Evolutionary conservation across 2,113 vertebrate genomes (phyloP).

Genomic region (Balaeniceps rex): DNA sequence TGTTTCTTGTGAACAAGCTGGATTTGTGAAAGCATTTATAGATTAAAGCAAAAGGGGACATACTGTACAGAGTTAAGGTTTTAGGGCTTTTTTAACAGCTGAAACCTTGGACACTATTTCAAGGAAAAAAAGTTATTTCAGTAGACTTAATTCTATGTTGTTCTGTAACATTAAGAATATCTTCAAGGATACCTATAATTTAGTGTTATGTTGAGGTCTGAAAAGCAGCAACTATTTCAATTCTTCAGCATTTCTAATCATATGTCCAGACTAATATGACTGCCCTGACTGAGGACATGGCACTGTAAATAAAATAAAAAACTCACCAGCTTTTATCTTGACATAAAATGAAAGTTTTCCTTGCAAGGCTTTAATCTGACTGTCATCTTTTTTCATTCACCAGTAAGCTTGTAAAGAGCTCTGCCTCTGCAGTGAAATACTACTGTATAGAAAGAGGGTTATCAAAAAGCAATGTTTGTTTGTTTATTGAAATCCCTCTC

Average conservation of each 20-base stretch:
- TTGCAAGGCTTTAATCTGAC: constrained; percentile 26
- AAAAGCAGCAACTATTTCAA: neutral
- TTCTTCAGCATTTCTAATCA: neutral
- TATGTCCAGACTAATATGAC: neutral
- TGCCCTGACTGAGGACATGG: neutral
- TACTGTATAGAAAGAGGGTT: neutral
- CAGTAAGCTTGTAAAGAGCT: constrained; percentile 23
- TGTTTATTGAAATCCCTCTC: constrained; percentile 45
- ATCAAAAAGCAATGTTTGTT: constrained; percentile 43
- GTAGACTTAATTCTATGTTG: neutral
- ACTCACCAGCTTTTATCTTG: constrained; percentile 5
- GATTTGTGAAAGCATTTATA: neutral
- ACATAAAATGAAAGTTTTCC: constrained; percentile 26
- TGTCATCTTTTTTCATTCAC: constrained; percentile 20
- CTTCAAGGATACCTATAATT: neutral
- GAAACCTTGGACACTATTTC: neutral
- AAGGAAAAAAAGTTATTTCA: neutral
- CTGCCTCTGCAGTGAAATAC: constrained; percentile 19
- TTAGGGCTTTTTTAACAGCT: neutral
- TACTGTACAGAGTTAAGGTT: neutral
- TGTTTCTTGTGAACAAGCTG: neutral
- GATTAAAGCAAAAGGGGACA: neutral
- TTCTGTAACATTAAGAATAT: neutral
- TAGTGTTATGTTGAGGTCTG: neutral
- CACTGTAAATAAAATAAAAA: constrained; percentile 27